Base-by-base conservation (phyloP, 2,888 invertebrate genomes). In the Eurytoma californica region DNA sequence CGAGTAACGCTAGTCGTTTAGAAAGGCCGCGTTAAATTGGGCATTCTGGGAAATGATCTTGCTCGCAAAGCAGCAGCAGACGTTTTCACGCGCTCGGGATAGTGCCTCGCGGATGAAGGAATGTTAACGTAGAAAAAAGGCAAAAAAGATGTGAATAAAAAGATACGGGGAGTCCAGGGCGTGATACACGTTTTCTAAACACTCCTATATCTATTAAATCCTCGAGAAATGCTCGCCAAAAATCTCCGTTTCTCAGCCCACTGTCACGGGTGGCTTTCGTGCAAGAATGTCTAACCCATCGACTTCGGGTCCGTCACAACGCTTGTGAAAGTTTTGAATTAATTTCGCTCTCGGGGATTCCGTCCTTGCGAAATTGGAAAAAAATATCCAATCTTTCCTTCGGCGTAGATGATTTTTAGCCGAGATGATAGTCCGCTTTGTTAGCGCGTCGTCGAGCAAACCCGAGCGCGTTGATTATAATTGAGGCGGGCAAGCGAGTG, bases 191-290 rank as follows among this genome's bases (percentile, higher is more conserved):
- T 57, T 65, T 67, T 72, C 24, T 68, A 74, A 77, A 68, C 65
- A 65, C 14, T 69, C 55, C 68, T 73, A 69, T 79, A 7, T 9
- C 9, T 74, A 72, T 82, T 72, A 80, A 80, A 75, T 69, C 77
- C 51, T 61, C 39, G 51, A 67, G 69, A 53, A 51, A 67, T 60
- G 63, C 14, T 61, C 63, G 55, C 63, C 63, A 49, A 57, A 72
- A 68, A 70, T 63, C 69, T 55, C 70, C 47, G 51, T 49, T 80
- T 80, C 66, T 70, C 70, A 70, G 74, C 58, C 61, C 63, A 53
- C 58, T 67, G 74, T 72, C 78, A 61, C 57, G 78, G 13, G 3
- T 60, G 66, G 9, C 70, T 78, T 55, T 78, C 77, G 74, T 80
- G 70, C 77, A 76, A 73, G 80, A 80, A 80, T 80, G 73, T 14